phyloP scores from a whole-genome alignment of 2,888 invertebrate genomes.

The Ditula angustiorana region DNA sequence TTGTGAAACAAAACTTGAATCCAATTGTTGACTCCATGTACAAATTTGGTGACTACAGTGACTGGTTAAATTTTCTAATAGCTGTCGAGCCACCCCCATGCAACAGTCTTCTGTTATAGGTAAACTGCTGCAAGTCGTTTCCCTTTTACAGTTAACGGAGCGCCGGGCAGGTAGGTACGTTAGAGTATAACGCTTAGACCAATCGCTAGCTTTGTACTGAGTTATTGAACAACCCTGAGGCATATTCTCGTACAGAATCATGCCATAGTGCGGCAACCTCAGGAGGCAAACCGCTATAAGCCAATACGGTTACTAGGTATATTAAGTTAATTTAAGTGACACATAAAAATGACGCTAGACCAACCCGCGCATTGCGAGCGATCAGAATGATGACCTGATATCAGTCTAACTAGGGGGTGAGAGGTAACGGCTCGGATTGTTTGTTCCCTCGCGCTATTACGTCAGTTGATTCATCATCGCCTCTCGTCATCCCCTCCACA shows the following conservation, averaged over 20 bases:
- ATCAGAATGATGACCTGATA: no score
- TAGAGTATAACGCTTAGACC: no score
- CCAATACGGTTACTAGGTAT: background rate
- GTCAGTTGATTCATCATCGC: no score
- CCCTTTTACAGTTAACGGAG: background rate
- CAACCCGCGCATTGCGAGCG: no score
- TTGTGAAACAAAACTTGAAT: slow-evolving; percentile 59
- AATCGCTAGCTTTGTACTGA: background rate
- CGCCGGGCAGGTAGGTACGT: background rate
- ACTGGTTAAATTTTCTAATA: slow-evolving; percentile 42
- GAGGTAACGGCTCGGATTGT: no score
- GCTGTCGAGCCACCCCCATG: slow-evolving; percentile 1
- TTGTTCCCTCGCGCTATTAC: no score
- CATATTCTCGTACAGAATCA: background rate
- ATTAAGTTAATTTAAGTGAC: no score
- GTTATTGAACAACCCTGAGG: no score
- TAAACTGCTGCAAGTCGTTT: background rate
- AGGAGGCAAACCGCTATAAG: no score
- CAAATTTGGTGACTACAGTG: slow-evolving; percentile 67
- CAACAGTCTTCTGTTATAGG: slow-evolving; percentile 10
- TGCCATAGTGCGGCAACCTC: background rate
- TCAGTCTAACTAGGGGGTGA: no score
- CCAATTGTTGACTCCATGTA: slow-evolving; percentile 80
- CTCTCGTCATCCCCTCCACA: no score
- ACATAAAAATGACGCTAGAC: no score